Conservation (phyloP, 2,113 vertebrate species). For the Marmota flaviventris region DNA sequence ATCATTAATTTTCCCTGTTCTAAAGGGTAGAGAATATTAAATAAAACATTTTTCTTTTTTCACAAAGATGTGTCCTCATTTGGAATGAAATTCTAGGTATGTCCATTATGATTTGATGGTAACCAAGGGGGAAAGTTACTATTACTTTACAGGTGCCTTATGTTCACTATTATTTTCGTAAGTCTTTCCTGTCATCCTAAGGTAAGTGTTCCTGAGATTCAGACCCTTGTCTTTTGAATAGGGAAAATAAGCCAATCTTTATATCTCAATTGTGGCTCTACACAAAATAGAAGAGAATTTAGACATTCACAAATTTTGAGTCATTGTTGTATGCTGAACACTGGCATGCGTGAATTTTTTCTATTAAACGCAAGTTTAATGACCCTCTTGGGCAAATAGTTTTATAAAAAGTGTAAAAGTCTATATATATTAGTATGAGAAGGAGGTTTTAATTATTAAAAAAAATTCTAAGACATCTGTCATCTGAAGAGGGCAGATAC, state of each 20-base stretch:
- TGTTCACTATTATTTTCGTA: background rate
- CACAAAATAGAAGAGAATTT: background rate
- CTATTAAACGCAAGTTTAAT: background rate
- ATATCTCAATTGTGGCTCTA: background rate
- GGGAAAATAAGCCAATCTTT: background rate
- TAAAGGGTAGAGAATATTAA: background rate
- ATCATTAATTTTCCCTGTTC: background rate
- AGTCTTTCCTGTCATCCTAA: background rate
- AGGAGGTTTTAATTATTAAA: background rate
- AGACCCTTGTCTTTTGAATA: background rate
- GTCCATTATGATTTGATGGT: background rate
- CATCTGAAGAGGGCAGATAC: background rate
- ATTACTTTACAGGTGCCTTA: background rate
- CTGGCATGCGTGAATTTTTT: background rate
- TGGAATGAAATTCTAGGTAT: background rate
- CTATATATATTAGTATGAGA: background rate
- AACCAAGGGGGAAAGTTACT: background rate
- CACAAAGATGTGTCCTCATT: background rate
- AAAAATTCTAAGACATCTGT: background rate
- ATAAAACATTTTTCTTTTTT: background rate
- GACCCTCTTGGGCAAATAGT: background rate
- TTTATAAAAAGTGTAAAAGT: background rate
- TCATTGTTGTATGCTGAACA: background rate
- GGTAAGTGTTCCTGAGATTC: background rate
- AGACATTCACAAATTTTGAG: background rate